Evolutionary conservation across 2,888 invertebrate species (phyloP).

Genomic region (Sympetrum striolatum): DNA sequence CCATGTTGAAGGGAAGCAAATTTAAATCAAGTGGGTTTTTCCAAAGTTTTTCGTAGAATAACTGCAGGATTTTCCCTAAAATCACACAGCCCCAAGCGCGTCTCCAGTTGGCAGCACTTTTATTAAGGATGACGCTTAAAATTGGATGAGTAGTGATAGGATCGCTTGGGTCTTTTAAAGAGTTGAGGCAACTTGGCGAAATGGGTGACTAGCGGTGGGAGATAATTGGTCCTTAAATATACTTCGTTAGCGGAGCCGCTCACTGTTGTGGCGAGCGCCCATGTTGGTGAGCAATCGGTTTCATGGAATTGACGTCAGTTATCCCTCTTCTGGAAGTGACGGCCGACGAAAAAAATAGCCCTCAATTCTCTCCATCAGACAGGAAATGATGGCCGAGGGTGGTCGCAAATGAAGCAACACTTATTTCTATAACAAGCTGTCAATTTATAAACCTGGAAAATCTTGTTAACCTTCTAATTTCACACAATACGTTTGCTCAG

Average conservation of each 20-base stretch:
- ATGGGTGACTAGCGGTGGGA: neutral
- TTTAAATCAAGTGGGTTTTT: too few relatives aligned
- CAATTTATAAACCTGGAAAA: too few relatives aligned
- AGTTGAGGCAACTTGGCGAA: neutral
- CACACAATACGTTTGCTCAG: too few relatives aligned
- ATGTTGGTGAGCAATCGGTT: slow-evolving; percentile 21
- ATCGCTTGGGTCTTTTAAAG: neutral
- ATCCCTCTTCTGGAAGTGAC: neutral
- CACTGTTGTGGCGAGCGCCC: slow-evolving; percentile 1
- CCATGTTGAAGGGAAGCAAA: too few relatives aligned
- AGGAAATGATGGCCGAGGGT: neutral
- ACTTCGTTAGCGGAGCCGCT: neutral
- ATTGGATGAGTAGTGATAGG: neutral
- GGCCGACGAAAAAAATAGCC: neutral
- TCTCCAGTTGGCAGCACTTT: neutral
- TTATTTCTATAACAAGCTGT: neutral
- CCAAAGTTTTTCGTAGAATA: neutral
- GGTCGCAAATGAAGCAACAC: neutral
- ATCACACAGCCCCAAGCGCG: neutral
- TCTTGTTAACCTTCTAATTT: too few relatives aligned
- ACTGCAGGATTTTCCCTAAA: neutral
- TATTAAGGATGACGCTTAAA: neutral
- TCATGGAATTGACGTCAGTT: slow-evolving; percentile 25
- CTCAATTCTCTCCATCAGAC: neutral
- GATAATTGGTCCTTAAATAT: slow-evolving; percentile 10